Percentiles rank a stretch among this genome's conserved stretches.
phyloP scores from a whole-genome alignment of 2,797 vertebrate genomes.

The Falco concolor region DNA sequence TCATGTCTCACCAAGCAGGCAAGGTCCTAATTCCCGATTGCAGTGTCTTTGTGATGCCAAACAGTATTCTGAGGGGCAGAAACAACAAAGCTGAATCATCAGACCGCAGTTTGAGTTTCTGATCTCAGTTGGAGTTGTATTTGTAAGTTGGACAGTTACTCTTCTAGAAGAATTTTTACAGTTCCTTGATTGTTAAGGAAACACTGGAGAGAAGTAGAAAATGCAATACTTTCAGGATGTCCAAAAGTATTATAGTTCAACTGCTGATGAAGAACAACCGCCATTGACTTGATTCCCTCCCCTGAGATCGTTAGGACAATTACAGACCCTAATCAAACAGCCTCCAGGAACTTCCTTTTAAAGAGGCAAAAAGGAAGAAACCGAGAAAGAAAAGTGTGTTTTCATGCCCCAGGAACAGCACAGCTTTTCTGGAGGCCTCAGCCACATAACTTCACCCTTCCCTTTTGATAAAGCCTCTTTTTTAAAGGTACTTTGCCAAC shows the following conservation, averaged over 20 bases:
- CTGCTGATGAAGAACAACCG: neutral
- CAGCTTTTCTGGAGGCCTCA: neutral
- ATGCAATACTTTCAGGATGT: neutral
- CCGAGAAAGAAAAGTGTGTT: neutral
- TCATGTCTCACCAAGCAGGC: neutral
- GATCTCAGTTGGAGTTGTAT: neutral
- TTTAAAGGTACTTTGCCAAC: neutral
- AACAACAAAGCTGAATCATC: slow-evolving; percentile 3
- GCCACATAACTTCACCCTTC: neutral
- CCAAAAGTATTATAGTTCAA: neutral
- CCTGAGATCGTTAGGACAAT: neutral
- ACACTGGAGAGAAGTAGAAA: neutral
- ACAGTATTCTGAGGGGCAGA: neutral
- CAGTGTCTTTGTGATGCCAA: neutral
- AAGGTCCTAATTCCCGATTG: neutral
- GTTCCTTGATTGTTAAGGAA: neutral
- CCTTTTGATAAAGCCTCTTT: neutral
- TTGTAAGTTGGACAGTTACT: neutral
- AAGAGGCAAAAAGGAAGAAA: neutral
- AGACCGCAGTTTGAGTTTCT: neutral
- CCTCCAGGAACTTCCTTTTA: neutral
- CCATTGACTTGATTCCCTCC: neutral
- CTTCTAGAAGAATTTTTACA: neutral
- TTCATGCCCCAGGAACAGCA: neutral
- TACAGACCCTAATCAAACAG: neutral